phyloP scores from a whole-genome alignment of 2,113 vertebrate genomes.

The Geococcyx californianus region DNA sequence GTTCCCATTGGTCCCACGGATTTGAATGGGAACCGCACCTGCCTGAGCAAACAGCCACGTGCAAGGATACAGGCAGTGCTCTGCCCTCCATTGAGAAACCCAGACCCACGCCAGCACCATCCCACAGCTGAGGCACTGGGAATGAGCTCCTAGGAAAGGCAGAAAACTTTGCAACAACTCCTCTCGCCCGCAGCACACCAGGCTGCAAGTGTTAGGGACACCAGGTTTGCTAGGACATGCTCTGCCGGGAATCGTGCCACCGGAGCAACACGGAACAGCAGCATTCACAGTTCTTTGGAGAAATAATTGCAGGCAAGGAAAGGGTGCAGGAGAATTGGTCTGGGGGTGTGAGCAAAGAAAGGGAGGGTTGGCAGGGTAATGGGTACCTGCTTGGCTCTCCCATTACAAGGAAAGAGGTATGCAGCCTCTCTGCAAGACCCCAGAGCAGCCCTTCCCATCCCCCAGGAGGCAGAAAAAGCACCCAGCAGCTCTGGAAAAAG shows the following conservation, averaged over 20 bases:
- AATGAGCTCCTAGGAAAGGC: background rate
- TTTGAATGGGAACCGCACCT: conserved; percentile 59
- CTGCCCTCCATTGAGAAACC: rapidly evolving
- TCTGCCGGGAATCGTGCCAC: background rate
- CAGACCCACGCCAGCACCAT: rapidly evolving
- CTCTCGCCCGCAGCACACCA: rapidly evolving
- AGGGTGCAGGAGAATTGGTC: background rate
- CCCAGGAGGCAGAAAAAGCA: background rate
- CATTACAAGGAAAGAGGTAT: background rate
- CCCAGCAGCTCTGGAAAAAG: background rate
- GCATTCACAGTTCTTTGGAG: rapidly evolving
- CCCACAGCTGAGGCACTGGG: background rate
- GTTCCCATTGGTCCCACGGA: conserved; percentile 72
- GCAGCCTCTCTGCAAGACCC: background rate
- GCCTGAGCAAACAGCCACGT: background rate
- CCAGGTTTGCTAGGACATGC: rapidly evolving
- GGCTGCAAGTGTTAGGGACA: background rate
- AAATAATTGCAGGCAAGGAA: background rate
- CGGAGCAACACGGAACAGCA: rapidly evolving
- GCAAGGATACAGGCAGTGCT: rapidly evolving
- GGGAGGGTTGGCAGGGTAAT: background rate
- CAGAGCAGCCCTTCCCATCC: background rate
- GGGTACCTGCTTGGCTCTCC: background rate
- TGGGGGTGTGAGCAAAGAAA: background rate
- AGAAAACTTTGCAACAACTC: rapidly evolving